Percentiles rank a stretch among this genome's conserved stretches.
Evolutionary conservation across 2,888 invertebrate genomes (phyloP).

Genomic region (Tetragonisca angustula): DNA sequence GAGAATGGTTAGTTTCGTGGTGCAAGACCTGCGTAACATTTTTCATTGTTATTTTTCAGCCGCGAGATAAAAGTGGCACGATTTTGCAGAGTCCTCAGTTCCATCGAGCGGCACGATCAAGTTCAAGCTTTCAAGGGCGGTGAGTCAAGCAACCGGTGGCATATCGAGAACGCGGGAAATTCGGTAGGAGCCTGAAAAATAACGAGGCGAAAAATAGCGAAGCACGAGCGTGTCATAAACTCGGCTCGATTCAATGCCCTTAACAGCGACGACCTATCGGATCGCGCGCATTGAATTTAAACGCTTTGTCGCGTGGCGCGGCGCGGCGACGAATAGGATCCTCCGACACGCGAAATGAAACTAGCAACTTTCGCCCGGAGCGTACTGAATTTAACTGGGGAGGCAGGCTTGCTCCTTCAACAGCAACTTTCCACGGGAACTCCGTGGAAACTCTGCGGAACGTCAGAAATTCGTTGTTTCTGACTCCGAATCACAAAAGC

Average conservation of each 20-base stretch:
- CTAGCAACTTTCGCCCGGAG: conserved; percentile 73
- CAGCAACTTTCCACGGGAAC: conserved; percentile 53
- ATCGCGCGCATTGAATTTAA: conserved; percentile 58
- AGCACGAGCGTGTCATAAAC: conserved; percentile 4
- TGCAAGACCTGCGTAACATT: too few species aligned
- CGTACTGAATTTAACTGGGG: conserved; percentile 65
- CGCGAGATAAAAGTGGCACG: too few species aligned
- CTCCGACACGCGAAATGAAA: conserved; percentile 70
- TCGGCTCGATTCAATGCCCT: conserved; percentile 34
- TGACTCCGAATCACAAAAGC: conserved; percentile 50
- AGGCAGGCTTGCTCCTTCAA: conserved; percentile 51
- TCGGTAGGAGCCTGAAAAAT: not conserved
- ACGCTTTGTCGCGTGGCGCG: not conserved
- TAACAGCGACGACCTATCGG: conserved; percentile 7
- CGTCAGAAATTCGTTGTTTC: conserved; percentile 64
- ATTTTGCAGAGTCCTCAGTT: too few species aligned
- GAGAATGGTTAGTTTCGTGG: too few species aligned
- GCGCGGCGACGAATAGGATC: conserved; percentile 42
- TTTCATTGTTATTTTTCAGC: too few species aligned
- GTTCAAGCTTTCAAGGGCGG: not conserved
- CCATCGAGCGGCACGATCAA: not conserved
- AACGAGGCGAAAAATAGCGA: not conserved
- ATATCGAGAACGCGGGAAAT: not conserved
- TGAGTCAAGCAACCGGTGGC: not conserved
- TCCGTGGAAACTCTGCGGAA: conserved; percentile 48